Percentiles rank a stretch among this genome's conserved stretches.
These are phyloP conservation scores for Sinodicranocentrus sp. DNA, from an alignment of 2,888 invertebrate genomes.

Conservation along the genomic window DNA sequence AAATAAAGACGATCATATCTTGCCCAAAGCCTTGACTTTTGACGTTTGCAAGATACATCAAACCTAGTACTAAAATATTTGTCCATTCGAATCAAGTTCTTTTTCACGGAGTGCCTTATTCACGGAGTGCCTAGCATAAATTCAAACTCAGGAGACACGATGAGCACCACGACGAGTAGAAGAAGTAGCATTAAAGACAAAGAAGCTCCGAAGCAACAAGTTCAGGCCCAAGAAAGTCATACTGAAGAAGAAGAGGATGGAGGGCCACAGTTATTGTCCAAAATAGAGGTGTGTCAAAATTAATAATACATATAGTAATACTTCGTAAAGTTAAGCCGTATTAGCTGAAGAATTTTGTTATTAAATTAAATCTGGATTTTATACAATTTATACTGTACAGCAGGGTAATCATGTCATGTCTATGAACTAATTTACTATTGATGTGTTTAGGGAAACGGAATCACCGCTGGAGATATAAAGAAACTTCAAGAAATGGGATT, in stretches of 20 bases:
- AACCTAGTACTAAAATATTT: too few species aligned
- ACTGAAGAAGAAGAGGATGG: slow-evolving; percentile 82
- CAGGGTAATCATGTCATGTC: neutral
- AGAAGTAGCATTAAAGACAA: slow-evolving; percentile 43
- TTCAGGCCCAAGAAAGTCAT: neutral
- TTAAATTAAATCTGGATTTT: neutral
- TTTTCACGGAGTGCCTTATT: too few species aligned
- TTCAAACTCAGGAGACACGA: neutral
- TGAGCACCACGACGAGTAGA: slow-evolving; percentile 15
- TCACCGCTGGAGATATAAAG: slow-evolving; percentile 93
- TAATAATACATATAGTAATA: neutral
- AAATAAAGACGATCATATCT: too few species aligned
- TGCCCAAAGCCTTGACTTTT: too few species aligned
- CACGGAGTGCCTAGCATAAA: too few species aligned
- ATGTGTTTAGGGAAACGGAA: slow-evolving; percentile 89
- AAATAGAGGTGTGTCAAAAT: slow-evolving; percentile 83
- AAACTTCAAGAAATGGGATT: slow-evolving; percentile 96
- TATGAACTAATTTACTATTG: neutral
- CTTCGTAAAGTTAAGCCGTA: too few species aligned
- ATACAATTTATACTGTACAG: neutral
- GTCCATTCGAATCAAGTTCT: too few species aligned
- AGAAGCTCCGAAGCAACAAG: slow-evolving; percentile 18
- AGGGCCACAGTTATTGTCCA: slow-evolving; percentile 86
- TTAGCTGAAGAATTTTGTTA: neutral
- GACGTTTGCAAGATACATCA: too few species aligned